Conservation (phyloP, 2,113 vertebrate genomes). For the Mustela lutreola region DNA sequence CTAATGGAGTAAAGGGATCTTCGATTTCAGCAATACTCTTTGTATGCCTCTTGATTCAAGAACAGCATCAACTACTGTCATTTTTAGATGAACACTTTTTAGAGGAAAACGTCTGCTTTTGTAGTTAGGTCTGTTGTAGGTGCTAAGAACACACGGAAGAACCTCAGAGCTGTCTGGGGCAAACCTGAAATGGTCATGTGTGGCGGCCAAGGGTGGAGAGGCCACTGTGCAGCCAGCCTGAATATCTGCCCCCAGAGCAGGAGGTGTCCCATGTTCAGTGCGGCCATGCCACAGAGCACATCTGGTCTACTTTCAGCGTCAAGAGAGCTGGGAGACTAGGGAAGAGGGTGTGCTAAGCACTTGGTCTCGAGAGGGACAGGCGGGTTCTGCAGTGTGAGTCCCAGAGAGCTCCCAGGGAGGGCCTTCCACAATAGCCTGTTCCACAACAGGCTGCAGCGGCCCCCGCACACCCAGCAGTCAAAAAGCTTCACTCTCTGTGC, state of each 20-base stretch:
- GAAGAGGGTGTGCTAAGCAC: no score
- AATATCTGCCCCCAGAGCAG: not conserved
- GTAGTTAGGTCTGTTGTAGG: not conserved
- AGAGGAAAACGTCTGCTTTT: not conserved
- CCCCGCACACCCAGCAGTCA: fast-evolving
- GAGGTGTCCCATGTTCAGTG: fast-evolving
- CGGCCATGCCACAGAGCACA: fast-evolving
- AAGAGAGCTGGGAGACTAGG: not conserved
- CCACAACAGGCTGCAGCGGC: fast-evolving
- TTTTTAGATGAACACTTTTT: not conserved
- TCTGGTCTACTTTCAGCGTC: not conserved
- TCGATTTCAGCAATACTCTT: not conserved
- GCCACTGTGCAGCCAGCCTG: fast-evolving
- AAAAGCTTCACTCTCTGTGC: not conserved
- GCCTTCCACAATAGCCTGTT: not conserved
- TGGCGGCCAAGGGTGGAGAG: fast-evolving
- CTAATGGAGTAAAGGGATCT: not conserved
- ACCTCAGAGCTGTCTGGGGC: not conserved
- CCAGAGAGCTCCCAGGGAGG: not conserved
- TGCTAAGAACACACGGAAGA: not conserved
- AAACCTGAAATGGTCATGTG: fast-evolving
- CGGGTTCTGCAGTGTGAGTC: fast-evolving
- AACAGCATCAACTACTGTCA: no score
- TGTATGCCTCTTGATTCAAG: not conserved
- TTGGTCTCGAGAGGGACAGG: not conserved